A percentile compares a stretch with the other conserved stretches of the same genome.
These are phyloP conservation scores for Elymnias hypermnestra DNA, from an alignment of 1,140 invertebrate genomes.

Conservation along the genomic window DNA sequence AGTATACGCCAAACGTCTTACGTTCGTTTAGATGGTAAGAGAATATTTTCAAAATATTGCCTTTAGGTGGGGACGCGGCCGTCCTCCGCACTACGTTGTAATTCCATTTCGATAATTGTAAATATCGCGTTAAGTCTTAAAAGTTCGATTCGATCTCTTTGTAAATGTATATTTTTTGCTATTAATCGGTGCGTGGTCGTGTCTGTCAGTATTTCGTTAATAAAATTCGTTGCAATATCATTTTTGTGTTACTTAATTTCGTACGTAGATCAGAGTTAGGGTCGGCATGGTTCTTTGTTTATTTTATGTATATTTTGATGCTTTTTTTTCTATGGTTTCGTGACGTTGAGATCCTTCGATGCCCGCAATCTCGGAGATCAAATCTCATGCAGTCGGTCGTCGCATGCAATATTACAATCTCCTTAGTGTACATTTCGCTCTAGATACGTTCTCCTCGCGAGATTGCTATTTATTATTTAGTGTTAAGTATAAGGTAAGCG, in stretches of 20 bases:
- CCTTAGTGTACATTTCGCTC: constrained; percentile 68
- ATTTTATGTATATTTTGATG: constrained; percentile 70
- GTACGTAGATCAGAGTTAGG: constrained; percentile 67
- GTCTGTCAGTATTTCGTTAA: constrained; percentile 47
- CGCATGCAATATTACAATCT: constrained; percentile 65
- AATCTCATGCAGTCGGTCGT: constrained; percentile 60
- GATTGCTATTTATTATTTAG: constrained; percentile 74
- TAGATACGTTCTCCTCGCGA: constrained; percentile 56
- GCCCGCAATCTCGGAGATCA: constrained; percentile 69
- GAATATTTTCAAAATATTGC: constrained; percentile 74
- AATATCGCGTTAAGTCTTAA: constrained; percentile 69
- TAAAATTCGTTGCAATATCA: constrained; percentile 67
- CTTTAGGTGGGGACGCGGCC: constrained; percentile 54
- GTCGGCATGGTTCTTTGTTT: constrained; percentile 49
- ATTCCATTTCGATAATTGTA: constrained; percentile 74
- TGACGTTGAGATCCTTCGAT: constrained; percentile 45
- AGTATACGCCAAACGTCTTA: constrained; percentile 76
- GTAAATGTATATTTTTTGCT: constrained; percentile 74
- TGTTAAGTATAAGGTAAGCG: constrained; percentile 59
- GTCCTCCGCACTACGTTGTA: constrained; percentile 64
- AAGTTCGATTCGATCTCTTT: constrained; percentile 73
- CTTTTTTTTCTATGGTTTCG: constrained; percentile 27
- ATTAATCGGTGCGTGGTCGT: constrained; percentile 38
- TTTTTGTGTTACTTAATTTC: constrained; percentile 65
- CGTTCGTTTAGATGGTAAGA: constrained; percentile 69